Evolutionary conservation across 2,113 vertebrate species (phyloP), one percentile per base, ranked within the genome.

Genomic region (Ginglymostoma cirratum): DNA sequence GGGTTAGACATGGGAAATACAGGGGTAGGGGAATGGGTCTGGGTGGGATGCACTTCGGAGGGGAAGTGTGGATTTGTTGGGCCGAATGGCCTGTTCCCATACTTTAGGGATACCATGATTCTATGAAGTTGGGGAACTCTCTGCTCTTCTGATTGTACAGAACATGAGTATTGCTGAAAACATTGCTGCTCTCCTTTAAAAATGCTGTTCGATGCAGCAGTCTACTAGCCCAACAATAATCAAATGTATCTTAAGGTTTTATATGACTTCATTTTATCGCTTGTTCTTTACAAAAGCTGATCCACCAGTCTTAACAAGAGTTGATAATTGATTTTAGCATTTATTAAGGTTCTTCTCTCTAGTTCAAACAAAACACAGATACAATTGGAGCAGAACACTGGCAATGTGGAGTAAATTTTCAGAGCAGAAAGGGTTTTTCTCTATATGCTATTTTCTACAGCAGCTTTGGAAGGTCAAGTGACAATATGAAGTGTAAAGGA

Each of bases 391-490:
- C 30, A 27, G 7, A 92, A 92, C 0, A 30, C 34, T 65, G 6
- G 52, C n/a, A 34, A 92, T n/a, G 15, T 93, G 61, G 61, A 38
- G 55, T 38, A 34, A 66, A 38, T 93, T 93, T 93, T 93, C 34
- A 65, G 34, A 24, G 5, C 38, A 21, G 34, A 38, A 93, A 23
- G 23, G 5, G 38, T 23, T 93, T n/a, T 3, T 66, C 66, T 30
- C 55, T 89, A 27, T 34, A 34, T 38, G 17, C 30, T 92, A 61
- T 65, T 92, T 15, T 93, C 23, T 93, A 10, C 61, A 66, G 61
- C 34, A 93, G 61, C 34, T 93, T 38, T 66, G 89, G 61, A 93
- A 93, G 89, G 89, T 93, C 89, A 93, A 93, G 34, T 66, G 61
- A 66, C 89, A 66, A 93, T 66, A 17, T 65, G 55, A 67, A 93